Base-by-base conservation (phyloP, 2,113 vertebrate genomes). In the Sander lucioperca region DNA sequence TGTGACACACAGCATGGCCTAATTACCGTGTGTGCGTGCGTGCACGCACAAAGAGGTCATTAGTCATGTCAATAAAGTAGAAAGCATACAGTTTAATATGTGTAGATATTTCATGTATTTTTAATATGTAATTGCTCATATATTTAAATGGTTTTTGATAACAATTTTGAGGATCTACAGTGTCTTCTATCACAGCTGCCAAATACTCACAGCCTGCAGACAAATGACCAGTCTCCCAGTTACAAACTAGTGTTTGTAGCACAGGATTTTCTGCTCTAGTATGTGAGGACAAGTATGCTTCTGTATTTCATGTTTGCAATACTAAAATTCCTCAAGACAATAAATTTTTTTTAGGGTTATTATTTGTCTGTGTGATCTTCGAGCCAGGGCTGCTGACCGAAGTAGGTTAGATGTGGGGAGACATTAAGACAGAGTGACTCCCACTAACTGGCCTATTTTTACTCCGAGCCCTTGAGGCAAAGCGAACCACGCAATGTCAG, bases 371-470 rank as follows among this genome's bases (percentile, higher is more conserved):
- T 56, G 57, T 75, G 64, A 66, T 80, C 27, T 27, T 21, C 0
- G 14, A 65, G 79, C 30, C 6, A 1, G 50, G 62, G 0, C 78
- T 51, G 58, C 76, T 72, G 65, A 68, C 63, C 74, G 84, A 95
- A 94, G 76, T 94, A 86, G 92, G 92, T 94, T 94, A 92, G 82
- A 80, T 68, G 48, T 86, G 86, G 85, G 82, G 69, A 65, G 90
- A 93, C 56, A 43, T 80, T 86, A 83, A 83, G 84, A 82, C 76
- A 70, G 36, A 83, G 71, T 84, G 82, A 70, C 85, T 87, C 82
- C 82, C 59, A 81, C 87, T 30, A 43, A 66, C 57, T 94, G 93
- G 74, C 94, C 94, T 94, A 92, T 81, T 89, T 95, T 87, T 75
- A 82, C 48, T 65, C 63, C 1, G 65, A 83, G 80, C 85, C 92